A percentile compares a stretch with the other conserved stretches of the same genome.
phyloP scores from a whole-genome alignment of 2,888 invertebrate species.

The Lacanobia oleracea region DNA sequence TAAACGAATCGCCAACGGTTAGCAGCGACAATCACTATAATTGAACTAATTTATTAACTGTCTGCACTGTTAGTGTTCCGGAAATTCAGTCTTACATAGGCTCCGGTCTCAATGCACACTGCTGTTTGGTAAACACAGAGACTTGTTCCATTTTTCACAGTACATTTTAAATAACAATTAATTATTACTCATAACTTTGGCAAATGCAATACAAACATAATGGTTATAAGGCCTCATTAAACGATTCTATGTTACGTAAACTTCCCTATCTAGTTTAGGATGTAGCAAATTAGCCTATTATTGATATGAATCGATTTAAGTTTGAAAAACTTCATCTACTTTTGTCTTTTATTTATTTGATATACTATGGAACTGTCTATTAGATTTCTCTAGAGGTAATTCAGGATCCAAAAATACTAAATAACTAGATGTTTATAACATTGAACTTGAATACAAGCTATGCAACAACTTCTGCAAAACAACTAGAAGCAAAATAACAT shows the following conservation, averaged over 20 bases:
- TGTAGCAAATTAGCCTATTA: conserved; percentile 29
- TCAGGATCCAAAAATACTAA: conserved; percentile 16
- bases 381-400: conserved; percentile 24
- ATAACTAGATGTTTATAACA: conserved; percentile 37
- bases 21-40: conserved; percentile 61
- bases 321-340: conserved; percentile 31
- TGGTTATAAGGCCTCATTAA: conserved; percentile 38
- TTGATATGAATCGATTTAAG: conserved; percentile 38
- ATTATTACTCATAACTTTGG: conserved; percentile 67
- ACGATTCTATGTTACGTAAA: conserved; percentile 35
- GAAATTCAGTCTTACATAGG: conserved; percentile 71
- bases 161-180: conserved; percentile 59
- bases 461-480: conserved; percentile 50
- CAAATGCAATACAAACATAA: conserved; percentile 62
- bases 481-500: conserved; percentile 42
- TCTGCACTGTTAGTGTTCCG: conserved; percentile 60
- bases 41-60: conserved; percentile 68
- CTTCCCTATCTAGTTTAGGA: conserved; percentile 39
- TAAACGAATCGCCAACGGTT: conserved; percentile 54
- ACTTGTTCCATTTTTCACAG: conserved; percentile 49
- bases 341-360: conserved; percentile 14
- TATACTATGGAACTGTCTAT: conserved; percentile 15
- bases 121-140: conserved; percentile 50
- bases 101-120: conserved; percentile 51
- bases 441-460: conserved; percentile 38